These are phyloP conservation scores for Pomphorhynchus laevis DNA, from an alignment of 1,140 invertebrate genomes.

Conservation along the genomic window DNA sequence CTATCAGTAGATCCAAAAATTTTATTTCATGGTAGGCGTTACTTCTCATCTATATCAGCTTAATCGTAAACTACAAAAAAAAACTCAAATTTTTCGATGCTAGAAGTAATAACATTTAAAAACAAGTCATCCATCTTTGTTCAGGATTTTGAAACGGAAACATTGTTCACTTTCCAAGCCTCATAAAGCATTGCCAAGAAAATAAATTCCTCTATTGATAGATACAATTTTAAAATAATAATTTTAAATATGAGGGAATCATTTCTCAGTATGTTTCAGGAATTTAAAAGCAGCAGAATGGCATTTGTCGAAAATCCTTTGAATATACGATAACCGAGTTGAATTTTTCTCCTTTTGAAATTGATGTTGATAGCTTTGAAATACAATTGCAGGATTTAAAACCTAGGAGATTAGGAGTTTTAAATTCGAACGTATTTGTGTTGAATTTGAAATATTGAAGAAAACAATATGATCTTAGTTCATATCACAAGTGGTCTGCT, in stretches of 20 bases:
- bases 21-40: conserved; percentile 1
- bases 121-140: conserved; percentile 1
- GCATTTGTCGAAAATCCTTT: background rate
- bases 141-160: background rate
- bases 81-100: background rate
- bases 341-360: no score
- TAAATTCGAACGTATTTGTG: conserved; percentile 1
- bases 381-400: conserved; percentile 1
- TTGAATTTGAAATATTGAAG: conserved; percentile 1
- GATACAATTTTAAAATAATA: conserved; percentile 1
- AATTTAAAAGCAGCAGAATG: background rate
- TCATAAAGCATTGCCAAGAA: background rate
- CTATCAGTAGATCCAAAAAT: conserved; percentile 1
- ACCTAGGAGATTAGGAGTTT: background rate
- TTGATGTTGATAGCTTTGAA: background rate
- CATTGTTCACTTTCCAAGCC: conserved; percentile 3
- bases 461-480: background rate
- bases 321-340: background rate
- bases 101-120: background rate
- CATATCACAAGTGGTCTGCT: no score
- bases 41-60: background rate
- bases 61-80: conserved; percentile 1
- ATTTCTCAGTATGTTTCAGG: conserved; percentile 1
- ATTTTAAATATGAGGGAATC: conserved; percentile 2
- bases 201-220: background rate